A percentile compares a stretch with the other conserved stretches of the same genome.
phyloP scores from a whole-genome alignment of 2,888 invertebrate species.

The Zygaena filipendulae region DNA sequence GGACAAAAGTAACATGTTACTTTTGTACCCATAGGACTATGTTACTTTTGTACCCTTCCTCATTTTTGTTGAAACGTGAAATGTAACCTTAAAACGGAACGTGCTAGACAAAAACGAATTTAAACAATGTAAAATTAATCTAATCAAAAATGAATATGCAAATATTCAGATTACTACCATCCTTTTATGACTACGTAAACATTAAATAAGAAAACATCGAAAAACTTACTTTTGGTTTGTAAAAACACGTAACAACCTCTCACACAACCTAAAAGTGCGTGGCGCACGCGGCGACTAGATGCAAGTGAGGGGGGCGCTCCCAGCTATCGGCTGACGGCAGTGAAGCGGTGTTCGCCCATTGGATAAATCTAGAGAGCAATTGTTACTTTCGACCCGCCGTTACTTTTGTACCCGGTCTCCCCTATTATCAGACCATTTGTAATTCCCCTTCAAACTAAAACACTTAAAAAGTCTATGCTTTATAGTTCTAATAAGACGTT shows the following conservation, averaged over 20 bases:
- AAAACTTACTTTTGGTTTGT: slow-evolving; percentile 3
- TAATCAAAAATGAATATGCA: slow-evolving; percentile 8
- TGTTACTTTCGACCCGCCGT: slow-evolving; percentile 22
- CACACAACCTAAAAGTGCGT: slow-evolving; percentile 7
- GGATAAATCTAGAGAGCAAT: slow-evolving; percentile 17
- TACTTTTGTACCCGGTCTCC: slow-evolving; percentile 21
- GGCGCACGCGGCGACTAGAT: slow-evolving; percentile 9
- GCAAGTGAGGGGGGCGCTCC: slow-evolving; percentile 9
- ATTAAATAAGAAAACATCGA: slow-evolving; percentile 6
- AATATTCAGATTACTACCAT: slow-evolving; percentile 12
- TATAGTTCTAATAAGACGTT: too few species aligned
- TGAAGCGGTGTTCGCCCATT: slow-evolving; percentile 14
- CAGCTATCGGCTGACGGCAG: slow-evolving; percentile 7
- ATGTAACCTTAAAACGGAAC: slow-evolving; percentile 10
- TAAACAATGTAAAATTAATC: slow-evolving; percentile 5
- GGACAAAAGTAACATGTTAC: slow-evolving; percentile 9
- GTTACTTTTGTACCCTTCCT: neutral
- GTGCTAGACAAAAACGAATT: slow-evolving; percentile 10
- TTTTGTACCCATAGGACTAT: slow-evolving; percentile 7
- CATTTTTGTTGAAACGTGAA: slow-evolving; percentile 6
- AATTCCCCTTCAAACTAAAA: too few species aligned
- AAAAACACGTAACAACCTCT: slow-evolving; percentile 8
- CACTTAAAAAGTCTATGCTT: too few species aligned
- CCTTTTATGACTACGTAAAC: slow-evolving; percentile 9
- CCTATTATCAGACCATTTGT: too few species aligned